Percentiles rank a stretch among this genome's conserved stretches.
Evolutionary conservation across 2,888 invertebrate species (phyloP).

Genomic region (Clanis bilineata): DNA sequence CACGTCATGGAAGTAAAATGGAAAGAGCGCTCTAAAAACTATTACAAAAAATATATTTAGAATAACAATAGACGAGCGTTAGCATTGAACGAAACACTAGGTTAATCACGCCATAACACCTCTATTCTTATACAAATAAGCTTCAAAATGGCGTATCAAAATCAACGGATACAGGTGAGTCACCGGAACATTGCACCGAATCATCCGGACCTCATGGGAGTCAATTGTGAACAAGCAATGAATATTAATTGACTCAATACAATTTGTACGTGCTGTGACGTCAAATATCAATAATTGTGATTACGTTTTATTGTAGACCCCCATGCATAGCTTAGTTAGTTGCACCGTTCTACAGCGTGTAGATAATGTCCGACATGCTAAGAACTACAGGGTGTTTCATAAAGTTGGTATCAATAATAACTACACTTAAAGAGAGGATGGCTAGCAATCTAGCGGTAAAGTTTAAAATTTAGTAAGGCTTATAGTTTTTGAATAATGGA

Average conservation of each 20-base stretch:
- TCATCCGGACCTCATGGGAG: conserved; percentile 61
- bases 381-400: no score
- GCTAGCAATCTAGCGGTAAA: no score
- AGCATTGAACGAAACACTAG: conserved; percentile 33
- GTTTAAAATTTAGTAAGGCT: no score
- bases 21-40: conserved; percentile 51
- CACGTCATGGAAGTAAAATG: conserved; percentile 48
- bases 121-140: conserved; percentile 25
- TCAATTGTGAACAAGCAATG: conserved; percentile 44
- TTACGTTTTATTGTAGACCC: not conserved
- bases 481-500: no score
- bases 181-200: conserved; percentile 70
- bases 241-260: conserved; percentile 49
- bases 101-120: conserved; percentile 17
- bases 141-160: conserved; percentile 27
- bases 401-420: no score
- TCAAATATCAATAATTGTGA: conserved; percentile 7
- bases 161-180: conserved; percentile 59
- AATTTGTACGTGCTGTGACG: conserved; percentile 7
- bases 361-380: not conserved
- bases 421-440: no score
- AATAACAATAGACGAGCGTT: conserved; percentile 56
- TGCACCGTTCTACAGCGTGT: not conserved
- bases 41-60: conserved; percentile 45
- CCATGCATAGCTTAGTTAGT: not conserved